Evolutionary conservation across 2,888 invertebrate species (phyloP).

Genomic region (Cerceris ruficornis): DNA sequence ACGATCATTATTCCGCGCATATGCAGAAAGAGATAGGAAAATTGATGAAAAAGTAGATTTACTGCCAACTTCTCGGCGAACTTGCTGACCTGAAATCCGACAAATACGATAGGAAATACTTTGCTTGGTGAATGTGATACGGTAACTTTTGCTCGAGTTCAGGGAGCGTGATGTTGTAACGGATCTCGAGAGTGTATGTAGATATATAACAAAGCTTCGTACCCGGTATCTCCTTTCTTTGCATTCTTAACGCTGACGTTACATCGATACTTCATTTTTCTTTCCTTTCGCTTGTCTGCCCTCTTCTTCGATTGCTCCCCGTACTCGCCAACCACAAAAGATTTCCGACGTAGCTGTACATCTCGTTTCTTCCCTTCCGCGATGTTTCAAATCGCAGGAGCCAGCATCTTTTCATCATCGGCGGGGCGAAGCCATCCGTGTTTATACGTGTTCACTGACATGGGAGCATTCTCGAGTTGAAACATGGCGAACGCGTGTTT

Average conservation of each 20-base stretch:
- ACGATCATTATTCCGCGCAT: no score
- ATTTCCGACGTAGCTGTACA: background rate
- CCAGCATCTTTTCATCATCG: constrained; percentile 42
- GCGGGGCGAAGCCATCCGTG: constrained; percentile 2
- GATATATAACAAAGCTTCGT: background rate
- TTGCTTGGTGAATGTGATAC: background rate
- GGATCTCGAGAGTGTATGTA: background rate
- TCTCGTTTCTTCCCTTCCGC: background rate
- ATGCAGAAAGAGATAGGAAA: no score
- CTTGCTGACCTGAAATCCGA: no score
- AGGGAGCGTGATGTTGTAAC: background rate
- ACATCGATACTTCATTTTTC: constrained; percentile 28
- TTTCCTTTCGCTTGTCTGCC: background rate
- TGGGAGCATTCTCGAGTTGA: background rate
- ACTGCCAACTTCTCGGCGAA: no score
- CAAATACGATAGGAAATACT: no score
- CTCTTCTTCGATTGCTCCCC: background rate
- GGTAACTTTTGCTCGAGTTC: background rate
- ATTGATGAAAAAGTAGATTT: no score
- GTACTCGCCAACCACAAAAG: constrained; percentile 1
- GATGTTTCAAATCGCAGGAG: background rate
- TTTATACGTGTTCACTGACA: background rate
- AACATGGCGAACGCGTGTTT: no score
- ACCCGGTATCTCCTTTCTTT: background rate
- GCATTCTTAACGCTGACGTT: constrained; percentile 25